These are phyloP conservation scores for Ispidina picta DNA, from an alignment of 2,797 vertebrate genomes.

Conservation along the genomic window DNA sequence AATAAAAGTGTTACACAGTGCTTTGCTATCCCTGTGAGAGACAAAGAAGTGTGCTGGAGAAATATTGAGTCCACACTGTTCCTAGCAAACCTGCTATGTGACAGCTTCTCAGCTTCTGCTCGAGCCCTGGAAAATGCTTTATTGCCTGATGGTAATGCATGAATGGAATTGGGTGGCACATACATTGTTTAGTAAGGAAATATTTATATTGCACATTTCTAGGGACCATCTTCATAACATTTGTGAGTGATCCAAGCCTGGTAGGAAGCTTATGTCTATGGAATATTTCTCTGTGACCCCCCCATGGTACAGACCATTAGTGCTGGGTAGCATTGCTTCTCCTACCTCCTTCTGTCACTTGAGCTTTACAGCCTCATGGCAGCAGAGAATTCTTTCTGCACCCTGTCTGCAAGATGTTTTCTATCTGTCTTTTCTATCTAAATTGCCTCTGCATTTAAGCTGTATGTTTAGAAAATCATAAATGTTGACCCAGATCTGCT, in stretches of 20 bases:
- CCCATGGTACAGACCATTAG: neutral
- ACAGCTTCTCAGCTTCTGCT: neutral
- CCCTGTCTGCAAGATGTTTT: neutral
- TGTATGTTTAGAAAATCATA: neutral
- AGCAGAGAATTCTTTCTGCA: neutral
- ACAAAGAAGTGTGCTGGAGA: neutral
- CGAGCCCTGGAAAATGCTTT: neutral
- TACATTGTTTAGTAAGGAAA: neutral
- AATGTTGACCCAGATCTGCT: neutral
- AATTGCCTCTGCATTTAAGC: neutral
- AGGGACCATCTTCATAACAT: neutral
- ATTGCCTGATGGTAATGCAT: neutral
- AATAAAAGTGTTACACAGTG: neutral
- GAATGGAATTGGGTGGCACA: neutral
- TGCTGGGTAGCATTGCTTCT: neutral
- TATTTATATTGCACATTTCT: neutral
- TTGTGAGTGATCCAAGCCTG: neutral
- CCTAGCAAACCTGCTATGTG: neutral
- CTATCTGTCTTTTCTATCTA: neutral
- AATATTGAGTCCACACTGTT: neutral
- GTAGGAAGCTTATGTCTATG: neutral
- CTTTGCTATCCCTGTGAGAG: neutral
- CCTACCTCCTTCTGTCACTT: neutral
- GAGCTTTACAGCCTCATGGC: neutral
- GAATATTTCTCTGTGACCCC: neutral